phyloP scores from a whole-genome alignment of 2,888 invertebrate genomes.

The Sesia apiformis region DNA sequence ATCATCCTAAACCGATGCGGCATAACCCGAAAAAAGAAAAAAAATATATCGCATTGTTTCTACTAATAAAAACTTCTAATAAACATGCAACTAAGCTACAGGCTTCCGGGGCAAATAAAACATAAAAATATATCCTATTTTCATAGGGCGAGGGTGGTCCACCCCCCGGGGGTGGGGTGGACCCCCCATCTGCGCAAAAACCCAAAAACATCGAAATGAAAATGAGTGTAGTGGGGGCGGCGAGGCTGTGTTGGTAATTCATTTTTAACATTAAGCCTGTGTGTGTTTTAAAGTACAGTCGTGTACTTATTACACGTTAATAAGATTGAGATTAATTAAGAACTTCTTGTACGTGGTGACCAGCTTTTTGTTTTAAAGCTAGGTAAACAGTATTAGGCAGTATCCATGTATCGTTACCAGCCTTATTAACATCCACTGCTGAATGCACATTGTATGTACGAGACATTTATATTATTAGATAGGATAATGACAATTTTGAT shows the following conservation, averaged over 20 bases:
- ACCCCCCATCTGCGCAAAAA: constrained; percentile 70
- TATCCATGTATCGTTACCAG: too few relatives aligned
- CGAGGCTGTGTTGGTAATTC: constrained; percentile 70
- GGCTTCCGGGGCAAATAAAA: constrained; percentile 74
- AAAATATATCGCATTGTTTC: constrained; percentile 51
- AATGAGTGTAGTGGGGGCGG: constrained; percentile 68
- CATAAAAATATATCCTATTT: constrained; percentile 76
- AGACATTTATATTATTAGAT: too few relatives aligned
- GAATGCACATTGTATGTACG: too few relatives aligned
- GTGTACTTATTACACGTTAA: too few relatives aligned
- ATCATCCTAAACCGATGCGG: constrained; percentile 29
- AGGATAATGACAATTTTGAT: too few relatives aligned
- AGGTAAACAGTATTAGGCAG: too few relatives aligned
- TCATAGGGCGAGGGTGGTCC: constrained; percentile 64
- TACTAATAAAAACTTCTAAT: constrained; percentile 74
- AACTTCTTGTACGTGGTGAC: too few relatives aligned
- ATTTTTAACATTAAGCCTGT: constrained; percentile 73
- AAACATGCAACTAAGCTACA: constrained; percentile 74
- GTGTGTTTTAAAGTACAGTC: constrained; percentile 73
- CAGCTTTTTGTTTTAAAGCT: too few relatives aligned
- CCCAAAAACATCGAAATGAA: constrained; percentile 76
- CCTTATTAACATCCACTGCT: too few relatives aligned
- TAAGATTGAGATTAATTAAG: too few relatives aligned
- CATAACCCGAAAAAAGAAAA: constrained; percentile 30
- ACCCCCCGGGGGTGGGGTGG: constrained; percentile 19